Evolutionary conservation across 2,797 vertebrate genomes (phyloP).

Genomic region (Neosalanx taihuensis): DNA sequence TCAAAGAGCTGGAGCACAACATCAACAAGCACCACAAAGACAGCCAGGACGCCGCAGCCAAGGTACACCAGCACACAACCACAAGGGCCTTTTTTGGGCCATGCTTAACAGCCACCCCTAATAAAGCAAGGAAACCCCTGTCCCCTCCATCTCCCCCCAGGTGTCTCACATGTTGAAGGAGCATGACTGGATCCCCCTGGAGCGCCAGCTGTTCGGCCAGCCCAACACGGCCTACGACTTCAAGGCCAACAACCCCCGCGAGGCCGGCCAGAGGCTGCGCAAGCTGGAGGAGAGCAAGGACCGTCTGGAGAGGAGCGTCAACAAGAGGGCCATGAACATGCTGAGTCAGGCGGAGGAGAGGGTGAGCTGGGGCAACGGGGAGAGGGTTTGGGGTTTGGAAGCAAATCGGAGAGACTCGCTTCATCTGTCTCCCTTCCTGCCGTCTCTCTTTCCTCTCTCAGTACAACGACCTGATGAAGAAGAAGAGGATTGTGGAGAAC

Average conservation of each 20-base stretch:
- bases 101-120: background rate
- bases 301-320: slow-evolving; percentile 83
- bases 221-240: slow-evolving; percentile 91
- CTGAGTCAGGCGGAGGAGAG: slow-evolving; percentile 88
- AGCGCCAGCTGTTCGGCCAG: slow-evolving; percentile 86
- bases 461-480: slow-evolving; percentile 95
- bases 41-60: slow-evolving; percentile 77
- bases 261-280: slow-evolving; percentile 83
- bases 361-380: slow-evolving; percentile 63
- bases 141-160: slow-evolving; percentile 59
- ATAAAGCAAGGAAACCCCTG: no score
- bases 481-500: slow-evolving; percentile 91
- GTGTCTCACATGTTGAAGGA: slow-evolving; percentile 86
- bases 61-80: slow-evolving; percentile 56
- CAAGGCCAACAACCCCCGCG: slow-evolving; percentile 80
- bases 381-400: background rate
- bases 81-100: background rate
- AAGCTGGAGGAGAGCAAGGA: slow-evolving; percentile 82
- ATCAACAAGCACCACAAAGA: slow-evolving; percentile 85
- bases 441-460: slow-evolving; percentile 55
- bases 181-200: slow-evolving; percentile 88
- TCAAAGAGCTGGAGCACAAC: slow-evolving; percentile 86
- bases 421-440: background rate
- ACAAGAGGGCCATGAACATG: slow-evolving; percentile 87
- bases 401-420: background rate